A percentile compares a stretch with the other conserved stretches of the same genome.
Evolutionary conservation across 1,140 invertebrate species (phyloP).

Genomic region (Drosophila suzukii): DNA sequence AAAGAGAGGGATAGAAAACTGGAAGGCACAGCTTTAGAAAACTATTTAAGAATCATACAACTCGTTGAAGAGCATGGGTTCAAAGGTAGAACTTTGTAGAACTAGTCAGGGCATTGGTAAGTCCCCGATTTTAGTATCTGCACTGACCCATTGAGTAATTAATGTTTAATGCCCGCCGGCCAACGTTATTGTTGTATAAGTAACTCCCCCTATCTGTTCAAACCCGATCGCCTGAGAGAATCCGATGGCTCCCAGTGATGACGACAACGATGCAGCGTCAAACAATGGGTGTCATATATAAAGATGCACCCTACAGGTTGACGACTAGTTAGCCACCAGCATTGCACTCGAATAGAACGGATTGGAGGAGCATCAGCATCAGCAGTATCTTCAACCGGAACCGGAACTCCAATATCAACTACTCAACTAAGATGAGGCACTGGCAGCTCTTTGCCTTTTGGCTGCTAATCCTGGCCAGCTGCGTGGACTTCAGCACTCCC

Average conservation of each 20-base stretch:
- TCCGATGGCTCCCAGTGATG: slow-evolving; percentile 7
- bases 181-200: slow-evolving; percentile 22
- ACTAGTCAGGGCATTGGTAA: slow-evolving; percentile 8
- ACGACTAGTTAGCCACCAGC: slow-evolving; percentile 42
- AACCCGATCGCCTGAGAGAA: slow-evolving; percentile 21
- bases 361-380: background rate
- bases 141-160: slow-evolving; percentile 42
- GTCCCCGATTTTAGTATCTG: background rate
- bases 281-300: slow-evolving; percentile 68
- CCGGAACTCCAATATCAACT: slow-evolving; percentile 16
- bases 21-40: no score
- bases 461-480: slow-evolving; percentile 52
- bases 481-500: slow-evolving; percentile 47
- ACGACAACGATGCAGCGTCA: slow-evolving; percentile 37
- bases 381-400: background rate
- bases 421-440: slow-evolving; percentile 40
- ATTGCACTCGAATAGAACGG: slow-evolving; percentile 6
- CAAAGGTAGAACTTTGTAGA: background rate
- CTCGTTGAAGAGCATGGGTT: background rate
- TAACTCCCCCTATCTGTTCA: slow-evolving; percentile 31
- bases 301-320: slow-evolving; percentile 31
- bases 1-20: no score
- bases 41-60: no score
- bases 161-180: slow-evolving; percentile 22
- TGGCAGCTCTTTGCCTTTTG: slow-evolving; percentile 20